Percentiles rank a stretch among this genome's conserved stretches.
Evolutionary conservation across 2,113 vertebrate species (phyloP).

Genomic region (Natator depressus): DNA sequence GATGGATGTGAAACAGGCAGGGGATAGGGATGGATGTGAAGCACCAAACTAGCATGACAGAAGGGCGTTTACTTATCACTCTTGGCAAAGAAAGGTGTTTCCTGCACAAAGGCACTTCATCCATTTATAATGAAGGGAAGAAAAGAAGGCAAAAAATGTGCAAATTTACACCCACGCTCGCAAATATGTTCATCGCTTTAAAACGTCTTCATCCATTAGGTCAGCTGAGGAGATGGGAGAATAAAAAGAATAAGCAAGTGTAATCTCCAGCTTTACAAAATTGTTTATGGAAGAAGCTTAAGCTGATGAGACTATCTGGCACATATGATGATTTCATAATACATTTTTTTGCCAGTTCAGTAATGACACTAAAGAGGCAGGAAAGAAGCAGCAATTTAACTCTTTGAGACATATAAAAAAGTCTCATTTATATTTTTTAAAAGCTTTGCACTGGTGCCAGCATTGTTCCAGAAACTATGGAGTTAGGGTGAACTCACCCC

Average conservation of each 20-base stretch:
- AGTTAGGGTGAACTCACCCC: background rate
- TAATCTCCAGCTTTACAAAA: conserved; percentile 49
- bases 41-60: background rate
- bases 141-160: conserved; percentile 65
- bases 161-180: conserved; percentile 58
- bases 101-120: background rate
- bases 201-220: conserved; percentile 53
- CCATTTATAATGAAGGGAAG: conserved; percentile 52
- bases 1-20: background rate
- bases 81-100: background rate
- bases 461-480: background rate
- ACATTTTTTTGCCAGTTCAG: conserved; percentile 3
- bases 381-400: conserved; percentile 32
- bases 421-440: conserved; percentile 10
- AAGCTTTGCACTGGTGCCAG: background rate
- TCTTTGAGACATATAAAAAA: background rate
- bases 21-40: background rate
- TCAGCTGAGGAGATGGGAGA: conserved; percentile 33
- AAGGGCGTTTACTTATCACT: background rate
- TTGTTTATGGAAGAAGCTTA: conserved; percentile 19
- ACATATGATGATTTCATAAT: conserved; percentile 49
- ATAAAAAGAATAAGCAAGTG: background rate
- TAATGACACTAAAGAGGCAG: conserved; percentile 30
- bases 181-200: conserved; percentile 45
- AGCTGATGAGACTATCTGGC: conserved; percentile 27